These are phyloP conservation scores for Alviniconcha marisindica DNA, from an alignment of 1,140 invertebrate species.

Conservation along the genomic window DNA sequence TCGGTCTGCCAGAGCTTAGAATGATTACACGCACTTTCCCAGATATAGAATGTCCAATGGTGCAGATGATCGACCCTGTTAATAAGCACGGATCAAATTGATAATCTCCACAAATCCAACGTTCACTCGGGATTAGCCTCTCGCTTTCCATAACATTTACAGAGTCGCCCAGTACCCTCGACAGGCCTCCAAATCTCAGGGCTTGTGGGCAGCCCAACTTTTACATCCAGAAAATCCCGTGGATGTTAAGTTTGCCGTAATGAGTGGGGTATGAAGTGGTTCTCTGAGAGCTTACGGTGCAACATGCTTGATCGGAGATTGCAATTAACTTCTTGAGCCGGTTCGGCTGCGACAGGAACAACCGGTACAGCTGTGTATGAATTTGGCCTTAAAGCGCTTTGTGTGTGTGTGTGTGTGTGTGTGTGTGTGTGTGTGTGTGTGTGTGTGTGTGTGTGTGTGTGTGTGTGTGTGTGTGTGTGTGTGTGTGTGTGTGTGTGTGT, in stretches of 20 bases:
- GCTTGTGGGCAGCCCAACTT: too few relatives aligned
- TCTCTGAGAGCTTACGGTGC: too few relatives aligned
- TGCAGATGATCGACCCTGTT: neutral
- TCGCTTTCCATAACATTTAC: constrained; percentile 17
- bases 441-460: constrained; percentile 12
- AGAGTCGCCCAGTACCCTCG: neutral
- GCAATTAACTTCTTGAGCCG: too few relatives aligned
- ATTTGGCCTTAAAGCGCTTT: too few relatives aligned
- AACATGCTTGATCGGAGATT: too few relatives aligned
- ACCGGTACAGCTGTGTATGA: too few relatives aligned
- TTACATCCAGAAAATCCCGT: too few relatives aligned
- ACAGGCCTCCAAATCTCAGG: too few relatives aligned
- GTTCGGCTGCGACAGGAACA: neutral
- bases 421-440: constrained; percentile 1
- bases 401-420: too few relatives aligned
- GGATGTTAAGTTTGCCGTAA: too few relatives aligned
- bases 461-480: neutral
- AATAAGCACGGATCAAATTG: neutral
- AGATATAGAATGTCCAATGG: neutral
- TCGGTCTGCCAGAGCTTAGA: too few relatives aligned
- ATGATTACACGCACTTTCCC: neutral
- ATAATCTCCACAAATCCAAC: neutral
- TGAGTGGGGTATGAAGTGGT: too few relatives aligned
- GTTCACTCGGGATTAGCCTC: neutral
- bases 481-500: neutral